Conservation (phyloP, 2,113 vertebrate genomes). For the Thunnus thynnus region DNA sequence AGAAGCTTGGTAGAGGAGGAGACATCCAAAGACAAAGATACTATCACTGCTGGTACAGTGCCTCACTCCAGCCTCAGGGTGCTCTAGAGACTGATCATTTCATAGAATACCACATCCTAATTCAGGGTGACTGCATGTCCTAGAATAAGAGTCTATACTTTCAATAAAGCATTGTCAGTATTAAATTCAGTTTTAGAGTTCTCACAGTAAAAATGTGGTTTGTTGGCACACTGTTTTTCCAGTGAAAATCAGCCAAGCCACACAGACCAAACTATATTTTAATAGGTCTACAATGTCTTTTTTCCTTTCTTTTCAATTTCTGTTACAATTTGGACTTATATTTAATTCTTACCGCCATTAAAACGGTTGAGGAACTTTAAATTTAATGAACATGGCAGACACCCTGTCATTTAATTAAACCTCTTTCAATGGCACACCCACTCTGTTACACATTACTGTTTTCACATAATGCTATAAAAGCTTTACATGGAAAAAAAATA, state of each 20-base stretch:
- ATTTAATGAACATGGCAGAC: slow-evolving; percentile 24
- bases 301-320: slow-evolving; percentile 46
- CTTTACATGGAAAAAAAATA: slow-evolving; percentile 4
- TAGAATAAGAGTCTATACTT: slow-evolving; percentile 13
- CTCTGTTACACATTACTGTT: slow-evolving; percentile 11
- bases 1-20: slow-evolving; percentile 83
- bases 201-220: slow-evolving; percentile 64
- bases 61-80: not conserved
- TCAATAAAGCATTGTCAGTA: slow-evolving; percentile 39
- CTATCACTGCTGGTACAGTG: slow-evolving; percentile 86
- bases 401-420: slow-evolving; percentile 18
- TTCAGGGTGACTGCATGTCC: slow-evolving; percentile 19
- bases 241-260: slow-evolving; percentile 59
- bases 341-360: slow-evolving; percentile 19
- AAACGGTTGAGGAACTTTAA: not conserved
- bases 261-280: slow-evolving; percentile 66
- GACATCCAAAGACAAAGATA: slow-evolving; percentile 84
- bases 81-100: not conserved
- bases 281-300: slow-evolving; percentile 50
- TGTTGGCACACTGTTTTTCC: slow-evolving; percentile 59
- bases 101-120: slow-evolving; percentile 14
- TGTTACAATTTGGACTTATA: slow-evolving; percentile 37
- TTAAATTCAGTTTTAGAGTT: slow-evolving; percentile 52
- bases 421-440: slow-evolving; percentile 23
- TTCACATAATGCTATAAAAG: slow-evolving; percentile 10